Base-by-base conservation (phyloP, 2,888 invertebrate species). In the Euspilapteryx auroguttella region DNA sequence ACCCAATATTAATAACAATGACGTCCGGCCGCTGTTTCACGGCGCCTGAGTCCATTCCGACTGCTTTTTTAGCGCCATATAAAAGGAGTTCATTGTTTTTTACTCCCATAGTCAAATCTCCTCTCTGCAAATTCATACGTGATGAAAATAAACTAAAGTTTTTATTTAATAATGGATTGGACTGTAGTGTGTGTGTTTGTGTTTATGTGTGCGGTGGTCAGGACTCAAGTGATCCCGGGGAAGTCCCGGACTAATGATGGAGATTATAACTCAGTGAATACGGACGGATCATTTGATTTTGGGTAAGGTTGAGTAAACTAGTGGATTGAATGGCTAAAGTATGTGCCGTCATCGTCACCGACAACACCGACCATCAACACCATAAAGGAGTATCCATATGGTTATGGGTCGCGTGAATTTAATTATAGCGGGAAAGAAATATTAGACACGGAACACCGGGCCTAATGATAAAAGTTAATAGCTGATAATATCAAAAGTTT, bases 221-320 rank as follows among this genome's bases (percentile, higher is more conserved):
- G 62, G 56, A 63, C 65, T 49, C 75, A 75, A 42, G 61, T 73
- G 23, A 75, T 75, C 14, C 69, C 69, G 2, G 63, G 66, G 2
- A 71, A 77, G 36, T 54, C 69, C 14, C 55, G 69, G 39, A 62
- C 73, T 3, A 79, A 69, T 34, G 80, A 76, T 36, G 76, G 77
- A 3, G 82, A 81, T 34, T 85, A 81, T 43, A 85, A 86, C 43
- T 77, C 79, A 32, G 73, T 85, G 21, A 81, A 85, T 38, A 76
- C 79, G 14, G 87, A 88, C 63, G 87, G 87, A 48, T 86, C 87
- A 12, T 89, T 81, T 45, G 81, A 85, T 52, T 88, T 87, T 56
- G 86, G 87, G 82, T 81, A 62, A 46, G 11, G 37, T 48, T n/a
- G n/a, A n/a, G n/a, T n/a, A n/a, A n/a, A n/a, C n/a, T n/a, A n/a